Evolutionary conservation across 2,888 invertebrate species (phyloP).

Genomic region (Gastracanthus pulcherrimus): DNA sequence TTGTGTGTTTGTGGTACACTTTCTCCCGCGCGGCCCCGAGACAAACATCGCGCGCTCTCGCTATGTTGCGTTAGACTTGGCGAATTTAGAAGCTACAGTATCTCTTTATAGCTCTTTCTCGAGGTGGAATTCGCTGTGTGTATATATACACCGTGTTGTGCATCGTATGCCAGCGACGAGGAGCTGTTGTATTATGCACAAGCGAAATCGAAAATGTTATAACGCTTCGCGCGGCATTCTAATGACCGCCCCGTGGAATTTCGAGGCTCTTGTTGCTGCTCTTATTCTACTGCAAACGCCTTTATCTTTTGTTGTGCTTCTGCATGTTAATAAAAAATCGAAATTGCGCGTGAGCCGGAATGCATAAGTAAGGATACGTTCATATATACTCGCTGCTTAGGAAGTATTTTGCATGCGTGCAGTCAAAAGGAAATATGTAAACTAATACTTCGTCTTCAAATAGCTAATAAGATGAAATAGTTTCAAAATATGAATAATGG

Average conservation of each 20-base stretch:
- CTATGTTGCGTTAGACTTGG: neutral
- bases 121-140: neutral
- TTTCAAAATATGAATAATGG: too few species aligned
- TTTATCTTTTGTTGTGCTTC: neutral
- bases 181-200: too few species aligned
- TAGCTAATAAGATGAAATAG: too few species aligned
- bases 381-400: too few species aligned
- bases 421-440: too few species aligned
- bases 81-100: neutral
- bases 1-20: conserved; percentile 67
- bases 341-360: too few species aligned
- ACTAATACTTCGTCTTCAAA: too few species aligned
- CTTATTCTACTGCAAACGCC: neutral
- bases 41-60: conserved; percentile 66
- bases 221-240: neutral
- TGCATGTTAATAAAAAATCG: neutral
- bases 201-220: neutral
- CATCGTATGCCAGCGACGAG: too few species aligned
- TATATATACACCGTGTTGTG: too few species aligned
- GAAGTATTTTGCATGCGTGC: too few species aligned
- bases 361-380: too few species aligned
- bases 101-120: too few species aligned
- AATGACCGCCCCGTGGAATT: neutral
- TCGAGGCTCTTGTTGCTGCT: neutral
- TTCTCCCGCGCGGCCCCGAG: conserved; percentile 66